phyloP scores from a whole-genome alignment of 2,888 invertebrate species.

The Euzophera pinguis region DNA sequence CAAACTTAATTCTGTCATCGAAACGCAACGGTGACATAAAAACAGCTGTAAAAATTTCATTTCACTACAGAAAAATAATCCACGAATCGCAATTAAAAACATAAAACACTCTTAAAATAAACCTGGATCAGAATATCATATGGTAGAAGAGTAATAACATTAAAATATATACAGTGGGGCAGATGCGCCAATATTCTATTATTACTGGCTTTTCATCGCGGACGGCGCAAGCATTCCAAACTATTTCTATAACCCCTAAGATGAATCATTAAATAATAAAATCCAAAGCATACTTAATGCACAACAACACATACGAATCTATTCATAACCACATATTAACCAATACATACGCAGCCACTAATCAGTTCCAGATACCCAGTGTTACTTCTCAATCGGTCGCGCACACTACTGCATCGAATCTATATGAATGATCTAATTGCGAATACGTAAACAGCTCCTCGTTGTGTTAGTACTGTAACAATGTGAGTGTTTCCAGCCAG shows the following conservation, averaged over 20 bases:
- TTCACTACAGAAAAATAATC: slow-evolving; percentile 67
- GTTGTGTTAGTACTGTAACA: slow-evolving; percentile 69
- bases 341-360: slow-evolving; percentile 64
- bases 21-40: slow-evolving; percentile 59
- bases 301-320: slow-evolving; percentile 64
- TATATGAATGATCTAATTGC: slow-evolving; percentile 75
- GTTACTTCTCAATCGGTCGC: slow-evolving; percentile 64
- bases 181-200: slow-evolving; percentile 79
- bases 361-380: slow-evolving; percentile 72
- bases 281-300: slow-evolving; percentile 78
- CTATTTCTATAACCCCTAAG: slow-evolving; percentile 79
- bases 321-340: slow-evolving; percentile 64
- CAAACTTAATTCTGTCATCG: slow-evolving; percentile 75
- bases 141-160: slow-evolving; percentile 68
- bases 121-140: slow-evolving; percentile 66
- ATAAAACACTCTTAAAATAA: slow-evolving; percentile 71
- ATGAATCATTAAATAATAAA: slow-evolving; percentile 81
- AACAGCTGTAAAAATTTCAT: slow-evolving; percentile 70
- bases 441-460: slow-evolving; percentile 69
- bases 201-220: slow-evolving; percentile 75
- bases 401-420: slow-evolving; percentile 45
- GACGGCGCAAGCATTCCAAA: slow-evolving; percentile 72
- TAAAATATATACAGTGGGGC: slow-evolving; percentile 72
- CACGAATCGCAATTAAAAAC: slow-evolving; percentile 71
- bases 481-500: slow-evolving; percentile 64